Evolutionary conservation across 2,888 invertebrate genomes (phyloP).

Genomic region (Drosophila paranaensis): DNA sequence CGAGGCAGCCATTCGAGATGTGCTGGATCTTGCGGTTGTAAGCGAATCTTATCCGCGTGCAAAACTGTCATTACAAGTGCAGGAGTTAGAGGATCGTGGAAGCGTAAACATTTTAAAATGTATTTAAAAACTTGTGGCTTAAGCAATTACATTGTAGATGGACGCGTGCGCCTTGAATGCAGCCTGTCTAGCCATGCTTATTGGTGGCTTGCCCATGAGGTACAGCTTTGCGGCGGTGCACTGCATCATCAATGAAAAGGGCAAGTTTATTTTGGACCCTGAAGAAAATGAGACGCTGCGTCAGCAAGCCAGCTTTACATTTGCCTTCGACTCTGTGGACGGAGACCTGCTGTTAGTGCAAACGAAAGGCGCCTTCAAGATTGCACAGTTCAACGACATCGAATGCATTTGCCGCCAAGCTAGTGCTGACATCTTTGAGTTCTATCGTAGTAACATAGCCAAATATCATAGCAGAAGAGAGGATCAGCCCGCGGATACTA

Average conservation of each 20-base stretch:
- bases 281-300: conserved; percentile 85
- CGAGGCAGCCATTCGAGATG: conserved; percentile 91
- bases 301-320: conserved; percentile 88
- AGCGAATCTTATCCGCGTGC: conserved; percentile 92
- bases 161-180: conserved; percentile 93
- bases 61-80: conserved; percentile 91
- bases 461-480: conserved; percentile 68
- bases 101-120: conserved; percentile 86
- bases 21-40: conserved; percentile 90
- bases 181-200: conserved; percentile 91
- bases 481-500: conserved; percentile 15
- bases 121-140: neutral
- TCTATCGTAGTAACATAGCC: conserved; percentile 86
- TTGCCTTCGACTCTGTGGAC: conserved; percentile 90
- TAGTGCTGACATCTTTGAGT: conserved; percentile 89
- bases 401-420: conserved; percentile 88
- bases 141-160: conserved; percentile 85
- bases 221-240: conserved; percentile 92
- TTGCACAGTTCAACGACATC: conserved; percentile 89
- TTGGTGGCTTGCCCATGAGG: conserved; percentile 93
- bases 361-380: conserved; percentile 89
- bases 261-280: conserved; percentile 88
- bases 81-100: conserved; percentile 94
- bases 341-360: conserved; percentile 87
- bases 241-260: conserved; percentile 88